Evolutionary conservation across 1,140 invertebrate species (phyloP).

Genomic region (Apis cerana): DNA sequence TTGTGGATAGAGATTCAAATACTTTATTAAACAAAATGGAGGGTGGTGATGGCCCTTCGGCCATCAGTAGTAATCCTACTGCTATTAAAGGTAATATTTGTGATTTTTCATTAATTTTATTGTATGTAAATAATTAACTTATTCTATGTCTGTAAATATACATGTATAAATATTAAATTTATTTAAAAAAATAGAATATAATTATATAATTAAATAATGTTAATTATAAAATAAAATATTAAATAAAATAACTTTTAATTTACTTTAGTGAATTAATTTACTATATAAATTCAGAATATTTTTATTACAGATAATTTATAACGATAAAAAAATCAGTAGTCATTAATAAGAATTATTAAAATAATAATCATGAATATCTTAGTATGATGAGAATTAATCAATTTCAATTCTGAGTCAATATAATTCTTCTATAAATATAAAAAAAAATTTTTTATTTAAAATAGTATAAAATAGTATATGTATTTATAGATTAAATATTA

Average conservation of each 20-base stretch:
- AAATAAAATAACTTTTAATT: background rate
- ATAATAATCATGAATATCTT: background rate
- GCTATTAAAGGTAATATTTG: constrained; percentile 83
- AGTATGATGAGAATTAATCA: background rate
- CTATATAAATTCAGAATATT: constrained; percentile 18
- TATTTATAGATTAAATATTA: background rate
- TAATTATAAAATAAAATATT: background rate
- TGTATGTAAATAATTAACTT: background rate
- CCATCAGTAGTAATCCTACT: constrained; percentile 85
- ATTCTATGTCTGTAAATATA: background rate
- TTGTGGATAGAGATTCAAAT: constrained; percentile 17
- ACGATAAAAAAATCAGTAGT: background rate
- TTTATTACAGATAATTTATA: background rate
- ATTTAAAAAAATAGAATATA: background rate
- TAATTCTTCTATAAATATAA: background rate
- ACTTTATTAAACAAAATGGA: constrained; percentile 71
- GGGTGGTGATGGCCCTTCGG: constrained; percentile 83
- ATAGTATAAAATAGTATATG: background rate
- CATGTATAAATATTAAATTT: background rate
- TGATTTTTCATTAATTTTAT: background rate
- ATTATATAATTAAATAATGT: background rate
- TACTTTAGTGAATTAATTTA: background rate
- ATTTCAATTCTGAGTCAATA: background rate
- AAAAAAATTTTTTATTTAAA: background rate
- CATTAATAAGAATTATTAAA: background rate